A percentile compares a stretch with the other conserved stretches of the same genome.
Evolutionary conservation across 1,140 invertebrate genomes (phyloP).

Genomic region (Arctopsyche grandis): DNA sequence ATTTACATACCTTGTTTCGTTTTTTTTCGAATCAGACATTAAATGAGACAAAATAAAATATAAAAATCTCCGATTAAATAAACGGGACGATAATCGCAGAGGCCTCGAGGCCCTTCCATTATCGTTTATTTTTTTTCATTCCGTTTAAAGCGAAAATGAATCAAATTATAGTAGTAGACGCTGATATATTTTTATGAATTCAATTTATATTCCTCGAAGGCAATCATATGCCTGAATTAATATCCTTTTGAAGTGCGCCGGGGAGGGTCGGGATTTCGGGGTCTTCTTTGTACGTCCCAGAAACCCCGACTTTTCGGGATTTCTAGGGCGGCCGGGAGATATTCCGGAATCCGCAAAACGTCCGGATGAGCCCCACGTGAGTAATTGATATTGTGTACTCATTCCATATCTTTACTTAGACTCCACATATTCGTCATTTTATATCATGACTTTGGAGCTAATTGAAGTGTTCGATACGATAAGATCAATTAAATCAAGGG

Average conservation of each 20-base stretch:
- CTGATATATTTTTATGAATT: slow-evolving; percentile 43
- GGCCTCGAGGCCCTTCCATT: slow-evolving; percentile 25
- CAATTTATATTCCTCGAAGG: slow-evolving; percentile 43
- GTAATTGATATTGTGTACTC: slow-evolving; percentile 33
- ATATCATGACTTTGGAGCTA: neutral
- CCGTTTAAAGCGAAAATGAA: slow-evolving; percentile 33
- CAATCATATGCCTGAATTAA: slow-evolving; percentile 45
- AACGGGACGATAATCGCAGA: slow-evolving; percentile 30
- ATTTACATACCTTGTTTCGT: too few species aligned
- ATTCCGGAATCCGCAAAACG: slow-evolving; percentile 22
- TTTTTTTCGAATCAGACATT: too few species aligned
- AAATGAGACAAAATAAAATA: too few species aligned
- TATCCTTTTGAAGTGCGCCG: slow-evolving; percentile 37
- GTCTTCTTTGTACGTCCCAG: neutral
- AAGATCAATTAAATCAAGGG: too few species aligned
- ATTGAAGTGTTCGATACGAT: neutral
- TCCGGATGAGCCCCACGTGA: slow-evolving; percentile 24
- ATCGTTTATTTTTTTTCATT: slow-evolving; percentile 39
- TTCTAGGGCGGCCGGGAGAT: neutral
- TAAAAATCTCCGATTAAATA: too few species aligned
- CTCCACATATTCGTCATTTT: slow-evolving; percentile 9
- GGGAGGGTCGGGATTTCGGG: slow-evolving; percentile 17
- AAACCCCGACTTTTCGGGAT: slow-evolving; percentile 27
- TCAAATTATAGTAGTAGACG: slow-evolving; percentile 14
- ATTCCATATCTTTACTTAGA: neutral